Base-by-base conservation (phyloP, 2,113 vertebrate genomes). In the Hemiscyllium ocellatum region DNA sequence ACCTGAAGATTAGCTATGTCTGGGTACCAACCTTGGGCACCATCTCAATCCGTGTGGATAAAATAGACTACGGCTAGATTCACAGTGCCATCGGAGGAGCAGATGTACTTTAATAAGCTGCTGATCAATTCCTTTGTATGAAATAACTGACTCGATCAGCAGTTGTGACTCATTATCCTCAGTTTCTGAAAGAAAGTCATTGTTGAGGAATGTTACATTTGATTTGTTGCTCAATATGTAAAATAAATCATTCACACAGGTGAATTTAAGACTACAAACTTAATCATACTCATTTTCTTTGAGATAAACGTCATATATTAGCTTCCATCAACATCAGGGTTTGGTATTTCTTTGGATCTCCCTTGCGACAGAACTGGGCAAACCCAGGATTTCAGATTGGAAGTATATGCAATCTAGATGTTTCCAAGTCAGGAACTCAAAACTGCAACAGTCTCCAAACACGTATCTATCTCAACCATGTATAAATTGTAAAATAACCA, bases 241-340 rank as follows among this genome's bases (percentile, higher is more conserved):
- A 33, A 50, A 76, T 4, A 95, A 94, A n/a, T 12, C 68, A 95
- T 72, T 95, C 69, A 95, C 66, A 69, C 86, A 94, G 42, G 68
- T 95, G 68, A 95, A 72, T 76, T 95, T 72, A 95, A 95, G 94
- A 76, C 68, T 72, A 72, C 42, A 95, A 95, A 72, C 50, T 47
- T 29, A 72, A 52, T 52, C 13, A 26, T 70, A 70, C 91, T 94
- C 19, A 42, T 42, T 29, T 42, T 47, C 2, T 50, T 76, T 68
- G 26, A 72, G 52, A 95, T 50, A 72, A 42, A 95, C 72, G 42
- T 70, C 26, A 72, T 17, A 72, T 61, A 95, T 95, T 95, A 95
- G 94, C 93, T 94, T 50, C 68, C 20, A 70, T 47, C 68, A 70
- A 94, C 94, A 95, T 95, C 66, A 69, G 47, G 52, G 94, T 29